These are phyloP conservation scores for Laspeyria flexula DNA, from an alignment of 2,888 invertebrate genomes.

Conservation along the genomic window DNA sequence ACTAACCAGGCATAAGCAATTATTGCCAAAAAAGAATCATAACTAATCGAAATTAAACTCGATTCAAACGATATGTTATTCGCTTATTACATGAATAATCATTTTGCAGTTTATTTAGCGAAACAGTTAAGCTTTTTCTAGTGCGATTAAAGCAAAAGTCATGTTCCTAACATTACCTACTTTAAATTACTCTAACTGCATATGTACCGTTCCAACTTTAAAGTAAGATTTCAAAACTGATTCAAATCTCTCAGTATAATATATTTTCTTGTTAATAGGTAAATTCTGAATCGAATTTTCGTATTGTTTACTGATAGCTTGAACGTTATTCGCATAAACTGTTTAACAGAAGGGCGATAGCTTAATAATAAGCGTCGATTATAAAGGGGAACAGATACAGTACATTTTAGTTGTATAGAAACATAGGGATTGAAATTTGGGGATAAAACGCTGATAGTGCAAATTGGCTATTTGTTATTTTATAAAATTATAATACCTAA, in stretches of 20 bases:
- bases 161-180: no score
- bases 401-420: slow-evolving; percentile 37
- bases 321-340: slow-evolving; percentile 60
- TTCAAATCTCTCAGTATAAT: neutral
- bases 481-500: neutral
- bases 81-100: no score
- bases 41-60: no score
- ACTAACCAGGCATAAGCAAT: no score
- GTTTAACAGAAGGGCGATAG: slow-evolving; percentile 60
- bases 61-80: no score
- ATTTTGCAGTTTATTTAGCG: no score
- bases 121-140: no score
- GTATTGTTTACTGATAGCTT: slow-evolving; percentile 65
- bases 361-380: slow-evolving; percentile 76
- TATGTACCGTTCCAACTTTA: no score
- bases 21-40: no score
- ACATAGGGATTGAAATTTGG: slow-evolving; percentile 42
- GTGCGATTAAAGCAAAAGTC: no score
- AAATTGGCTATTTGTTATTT: slow-evolving; percentile 1
- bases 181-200: no score
- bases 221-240: neutral
- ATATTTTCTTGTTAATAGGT: slow-evolving; percentile 4
- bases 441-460: slow-evolving; percentile 2
- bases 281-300: slow-evolving; percentile 54
- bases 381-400: slow-evolving; percentile 57